Evolutionary conservation across 2,113 vertebrate genomes (phyloP), one percentile per base, ranked within the genome.

Genomic region (Corydoras sp.): DNA sequence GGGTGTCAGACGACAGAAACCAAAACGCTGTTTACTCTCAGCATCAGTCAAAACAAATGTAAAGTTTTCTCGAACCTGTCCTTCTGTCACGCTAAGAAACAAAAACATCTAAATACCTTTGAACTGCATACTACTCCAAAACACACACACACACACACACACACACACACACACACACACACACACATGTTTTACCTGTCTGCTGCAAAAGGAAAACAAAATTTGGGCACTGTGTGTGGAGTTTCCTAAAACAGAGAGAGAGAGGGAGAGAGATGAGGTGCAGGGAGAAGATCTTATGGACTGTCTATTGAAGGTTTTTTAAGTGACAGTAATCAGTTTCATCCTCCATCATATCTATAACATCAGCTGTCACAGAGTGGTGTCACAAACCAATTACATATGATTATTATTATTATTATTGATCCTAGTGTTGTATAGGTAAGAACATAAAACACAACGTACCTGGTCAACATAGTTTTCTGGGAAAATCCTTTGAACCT

Each of bases 41-140:
- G 97, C 94, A 90, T 99, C 97, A 72, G 96, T 99, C 86, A 99
- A 89, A 77, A 99, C 97, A 81, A 99, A 99, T 0, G 97, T 98
- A 81, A 99, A 99, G 88, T 98, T 96, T 88, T 99, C 95, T 61
- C 94, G 95, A 29, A 96, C 92, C 80, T 96, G 94, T 82, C 89
- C 92, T 60, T 93, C 89, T 55, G 91, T 84, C 81, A 92, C 89
- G 84, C 97, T 99, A 90, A 81, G 7, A 65, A 5, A 54, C 9
- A 58, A 29, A 72, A 0, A 15, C 6, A n/a, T 64, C 15, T 35
- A 0, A 14, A 8, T 53, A 7, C 50, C 31, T 50, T 50, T n/a
- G 55, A 50, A 54, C 18, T 0, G 67, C 29, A 54, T 12, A 65
- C 51, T 12, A 65, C 51, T 31, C 29, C 18, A 54, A 10, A 67